Evolutionary conservation across 1,140 invertebrate genomes (phyloP).

Genomic region (Antheraea mylitta): DNA sequence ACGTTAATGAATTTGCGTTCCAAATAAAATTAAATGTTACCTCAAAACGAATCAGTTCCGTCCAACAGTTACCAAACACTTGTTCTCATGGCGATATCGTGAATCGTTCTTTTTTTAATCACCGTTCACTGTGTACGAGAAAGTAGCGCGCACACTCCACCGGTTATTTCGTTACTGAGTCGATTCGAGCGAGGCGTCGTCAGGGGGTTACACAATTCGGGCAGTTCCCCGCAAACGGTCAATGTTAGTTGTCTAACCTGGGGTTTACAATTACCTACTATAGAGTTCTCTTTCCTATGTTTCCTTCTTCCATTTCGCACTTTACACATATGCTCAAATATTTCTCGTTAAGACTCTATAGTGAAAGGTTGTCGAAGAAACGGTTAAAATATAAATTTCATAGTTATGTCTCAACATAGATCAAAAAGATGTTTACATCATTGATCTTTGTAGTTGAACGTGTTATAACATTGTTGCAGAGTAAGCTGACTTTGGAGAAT

Average conservation of each 20-base stretch:
- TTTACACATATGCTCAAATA: too few species aligned
- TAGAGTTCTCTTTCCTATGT: not conserved
- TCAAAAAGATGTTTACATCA: too few species aligned
- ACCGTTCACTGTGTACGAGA: not conserved
- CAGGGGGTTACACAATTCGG: not conserved
- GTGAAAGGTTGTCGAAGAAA: too few species aligned
- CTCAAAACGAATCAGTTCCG: not conserved
- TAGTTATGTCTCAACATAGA: too few species aligned
- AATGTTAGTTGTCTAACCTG: not conserved
- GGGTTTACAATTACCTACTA: not conserved
- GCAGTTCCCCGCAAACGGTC: not conserved
- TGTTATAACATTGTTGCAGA: too few species aligned
- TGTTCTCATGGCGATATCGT: not conserved
- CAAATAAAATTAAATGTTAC: not conserved
- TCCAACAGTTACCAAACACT: not conserved
- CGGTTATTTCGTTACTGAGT: not conserved
- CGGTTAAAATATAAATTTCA: too few species aligned
- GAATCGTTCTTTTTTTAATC: not conserved
- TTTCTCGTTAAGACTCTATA: too few species aligned
- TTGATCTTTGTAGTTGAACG: too few species aligned
- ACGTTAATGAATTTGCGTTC: not conserved
- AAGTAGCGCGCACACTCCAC: not conserved
- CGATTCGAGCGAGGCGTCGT: not conserved
- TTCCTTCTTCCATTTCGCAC: not conserved
- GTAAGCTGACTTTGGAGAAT: too few species aligned